Percentiles rank a stretch among this genome's conserved stretches.
Evolutionary conservation across 2,888 invertebrate genomes (phyloP).

Genomic region (Tetranychus truncatus): DNA sequence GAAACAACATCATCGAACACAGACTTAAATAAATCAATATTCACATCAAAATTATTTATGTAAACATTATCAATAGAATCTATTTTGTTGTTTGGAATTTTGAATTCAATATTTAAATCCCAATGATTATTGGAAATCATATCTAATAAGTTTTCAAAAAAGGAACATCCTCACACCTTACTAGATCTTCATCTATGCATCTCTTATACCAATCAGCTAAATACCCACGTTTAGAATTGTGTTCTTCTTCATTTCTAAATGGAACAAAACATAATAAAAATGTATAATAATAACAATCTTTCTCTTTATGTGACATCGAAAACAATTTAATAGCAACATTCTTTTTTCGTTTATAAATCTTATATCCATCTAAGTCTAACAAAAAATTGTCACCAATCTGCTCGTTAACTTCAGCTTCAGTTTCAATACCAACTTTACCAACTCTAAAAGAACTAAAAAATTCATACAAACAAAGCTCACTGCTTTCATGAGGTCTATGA

Average conservation of each 20-base stretch:
- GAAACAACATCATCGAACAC: neutral
- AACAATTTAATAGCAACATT: neutral
- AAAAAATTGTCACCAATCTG: neutral
- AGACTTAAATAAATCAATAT: too few relatives aligned
- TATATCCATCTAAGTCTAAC: neutral
- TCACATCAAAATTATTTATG: too few relatives aligned
- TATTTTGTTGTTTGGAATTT: too few relatives aligned
- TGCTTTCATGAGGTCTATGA: neutral
- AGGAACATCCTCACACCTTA: neutral
- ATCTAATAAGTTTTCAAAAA: neutral
- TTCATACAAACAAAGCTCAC: neutral
- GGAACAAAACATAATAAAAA: neutral
- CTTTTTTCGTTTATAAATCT: neutral
- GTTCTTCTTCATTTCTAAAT: neutral
- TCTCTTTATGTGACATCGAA: neutral
- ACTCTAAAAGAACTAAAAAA: neutral
- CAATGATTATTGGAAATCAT: too few relatives aligned
- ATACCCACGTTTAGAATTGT: neutral
- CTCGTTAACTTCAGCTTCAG: neutral
- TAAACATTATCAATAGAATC: too few relatives aligned
- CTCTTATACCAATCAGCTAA: neutral
- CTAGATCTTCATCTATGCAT: neutral
- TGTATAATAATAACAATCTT: neutral
- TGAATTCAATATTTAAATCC: too few relatives aligned
- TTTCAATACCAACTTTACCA: neutral